Evolutionary conservation across 2,797 vertebrate species (phyloP).

Genomic region (Cynodonichthys magdalenae): DNA sequence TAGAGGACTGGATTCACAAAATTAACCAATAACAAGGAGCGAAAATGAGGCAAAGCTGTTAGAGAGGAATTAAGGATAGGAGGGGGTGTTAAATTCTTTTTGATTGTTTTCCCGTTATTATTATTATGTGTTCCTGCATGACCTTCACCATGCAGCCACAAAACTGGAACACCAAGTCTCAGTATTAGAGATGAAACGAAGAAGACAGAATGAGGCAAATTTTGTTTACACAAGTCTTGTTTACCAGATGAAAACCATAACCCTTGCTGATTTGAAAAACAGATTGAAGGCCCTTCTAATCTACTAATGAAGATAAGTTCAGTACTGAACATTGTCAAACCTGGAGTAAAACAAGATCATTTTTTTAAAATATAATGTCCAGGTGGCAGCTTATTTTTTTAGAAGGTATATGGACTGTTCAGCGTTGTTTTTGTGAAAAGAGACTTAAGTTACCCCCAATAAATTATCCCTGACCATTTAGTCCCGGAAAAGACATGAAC

Average conservation of each 20-base stretch:
- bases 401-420: too few species aligned
- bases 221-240: not conserved
- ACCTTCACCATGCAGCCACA: constrained; percentile 47
- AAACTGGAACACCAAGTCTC: constrained; percentile 49
- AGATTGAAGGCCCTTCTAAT: not conserved
- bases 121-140: constrained; percentile 41
- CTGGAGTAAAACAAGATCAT: too few species aligned
- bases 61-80: constrained; percentile 25
- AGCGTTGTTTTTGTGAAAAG: too few species aligned
- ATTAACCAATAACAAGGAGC: constrained; percentile 17
- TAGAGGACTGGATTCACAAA: constrained; percentile 37
- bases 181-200: not conserved
- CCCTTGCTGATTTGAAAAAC: not conserved
- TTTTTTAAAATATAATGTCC: too few species aligned
- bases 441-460: too few species aligned
- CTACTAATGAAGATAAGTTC: too few species aligned
- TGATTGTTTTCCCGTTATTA: constrained; percentile 22
- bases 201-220: too few species aligned
- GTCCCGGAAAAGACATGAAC: too few species aligned
- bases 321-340: too few species aligned
- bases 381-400: too few species aligned
- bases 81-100: constrained; percentile 49
- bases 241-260: not conserved
- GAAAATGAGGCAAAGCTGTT: constrained; percentile 14
- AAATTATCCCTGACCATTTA: too few species aligned